Percentiles rank a stretch among this genome's conserved stretches.
These are phyloP conservation scores for Penaeus indicus DNA, from an alignment of 1,140 invertebrate genomes.

Conservation along the genomic window DNA sequence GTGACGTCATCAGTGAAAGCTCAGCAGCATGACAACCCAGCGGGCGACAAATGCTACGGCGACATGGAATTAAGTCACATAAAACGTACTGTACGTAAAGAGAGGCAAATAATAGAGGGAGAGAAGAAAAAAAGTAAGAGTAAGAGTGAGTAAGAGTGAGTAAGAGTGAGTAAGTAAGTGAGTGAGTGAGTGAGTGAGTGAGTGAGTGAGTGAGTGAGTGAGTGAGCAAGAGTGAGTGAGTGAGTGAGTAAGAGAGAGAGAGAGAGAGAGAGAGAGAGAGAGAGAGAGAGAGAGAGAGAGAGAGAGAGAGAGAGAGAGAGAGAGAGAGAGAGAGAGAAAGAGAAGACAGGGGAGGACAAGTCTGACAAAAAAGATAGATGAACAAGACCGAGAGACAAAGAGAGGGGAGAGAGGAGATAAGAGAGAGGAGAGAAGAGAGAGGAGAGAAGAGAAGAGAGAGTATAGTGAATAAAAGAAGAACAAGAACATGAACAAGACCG, in stretches of 20 bases:
- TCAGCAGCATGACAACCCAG: too few species aligned
- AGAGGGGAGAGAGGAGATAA: background rate
- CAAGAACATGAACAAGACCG: too few species aligned
- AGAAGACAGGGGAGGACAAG: background rate
- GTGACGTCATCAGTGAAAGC: too few species aligned
- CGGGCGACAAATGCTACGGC: too few species aligned
- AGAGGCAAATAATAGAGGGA: too few species aligned
- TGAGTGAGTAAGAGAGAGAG: too few species aligned
- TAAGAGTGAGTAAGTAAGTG: background rate
- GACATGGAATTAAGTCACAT: background rate
- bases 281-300: background rate
- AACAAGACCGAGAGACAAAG: too few species aligned
- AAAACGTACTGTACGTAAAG: background rate
- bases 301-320: background rate
- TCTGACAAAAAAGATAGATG: background rate
- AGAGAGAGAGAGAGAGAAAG: background rate
- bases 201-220: background rate
- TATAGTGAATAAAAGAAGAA: background rate
- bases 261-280: background rate
- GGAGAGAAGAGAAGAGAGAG: background rate
- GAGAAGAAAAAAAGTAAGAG: too few species aligned
- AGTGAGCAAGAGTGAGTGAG: too few species aligned
- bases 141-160: background rate
- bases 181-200: background rate
- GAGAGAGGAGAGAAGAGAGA: background rate